phyloP scores from a whole-genome alignment of 2,888 invertebrate genomes.

The Agriopis marginaria region DNA sequence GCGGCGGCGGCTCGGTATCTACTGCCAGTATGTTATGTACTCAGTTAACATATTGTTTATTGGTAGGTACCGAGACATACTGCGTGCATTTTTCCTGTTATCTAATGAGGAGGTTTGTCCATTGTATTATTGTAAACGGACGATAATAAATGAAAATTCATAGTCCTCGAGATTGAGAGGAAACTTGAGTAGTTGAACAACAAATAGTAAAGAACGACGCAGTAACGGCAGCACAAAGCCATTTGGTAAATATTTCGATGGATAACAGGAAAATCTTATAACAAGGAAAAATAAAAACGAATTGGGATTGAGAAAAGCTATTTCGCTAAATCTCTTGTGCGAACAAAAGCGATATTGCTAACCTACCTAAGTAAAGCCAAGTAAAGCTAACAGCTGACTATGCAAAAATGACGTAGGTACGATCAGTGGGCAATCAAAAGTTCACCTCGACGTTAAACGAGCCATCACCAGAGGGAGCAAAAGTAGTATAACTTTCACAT shows the following conservation, averaged over 20 bases:
- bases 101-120: not conserved
- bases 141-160: not conserved
- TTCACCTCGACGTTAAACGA: constrained; percentile 17
- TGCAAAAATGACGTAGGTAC: not conserved
- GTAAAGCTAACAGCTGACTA: not conserved
- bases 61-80: too few species aligned
- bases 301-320: constrained; percentile 8
- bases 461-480: constrained; percentile 12
- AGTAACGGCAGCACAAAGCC: not conserved
- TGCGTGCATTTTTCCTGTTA: not conserved
- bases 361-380: not conserved
- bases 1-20: constrained; percentile 1
- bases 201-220: not conserved
- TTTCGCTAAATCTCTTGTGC: constrained; percentile 4
- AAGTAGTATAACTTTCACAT: constrained; percentile 29
- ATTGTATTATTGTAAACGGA: not conserved
- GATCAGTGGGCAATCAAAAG: not conserved
- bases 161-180: not conserved
- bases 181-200: not conserved
- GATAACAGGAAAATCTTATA: constrained; percentile 8
- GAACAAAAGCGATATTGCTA: constrained; percentile 5
- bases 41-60: too few species aligned
- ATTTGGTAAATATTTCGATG: not conserved
- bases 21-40: too few species aligned
- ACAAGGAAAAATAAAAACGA: constrained; percentile 13